Evolutionary conservation across 1,140 invertebrate genomes (phyloP).

Genomic region (Drosophila pseudoananassae): DNA sequence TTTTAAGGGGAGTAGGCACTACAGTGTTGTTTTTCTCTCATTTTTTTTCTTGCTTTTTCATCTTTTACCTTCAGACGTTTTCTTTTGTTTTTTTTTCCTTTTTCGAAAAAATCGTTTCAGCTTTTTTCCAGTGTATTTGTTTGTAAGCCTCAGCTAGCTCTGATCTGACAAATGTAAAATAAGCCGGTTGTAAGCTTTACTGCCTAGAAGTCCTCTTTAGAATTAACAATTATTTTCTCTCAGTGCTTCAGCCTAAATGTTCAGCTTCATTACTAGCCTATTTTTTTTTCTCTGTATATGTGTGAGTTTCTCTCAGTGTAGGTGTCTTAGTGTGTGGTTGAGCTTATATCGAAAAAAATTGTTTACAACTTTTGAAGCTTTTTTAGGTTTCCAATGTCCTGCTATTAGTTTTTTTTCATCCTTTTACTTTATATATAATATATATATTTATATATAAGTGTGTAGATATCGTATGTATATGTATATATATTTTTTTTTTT

Average conservation of each 20-base stretch:
- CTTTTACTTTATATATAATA: slow-evolving; percentile 28
- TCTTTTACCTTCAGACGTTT: slow-evolving; percentile 38
- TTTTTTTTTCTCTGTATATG: slow-evolving; percentile 30
- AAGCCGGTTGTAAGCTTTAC: slow-evolving; percentile 58
- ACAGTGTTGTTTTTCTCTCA: slow-evolving; percentile 73
- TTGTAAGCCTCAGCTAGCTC: slow-evolving; percentile 1
- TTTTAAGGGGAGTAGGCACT: slow-evolving; percentile 77
- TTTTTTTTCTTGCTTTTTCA: slow-evolving; percentile 46
- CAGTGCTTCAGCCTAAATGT: slow-evolving; percentile 24
- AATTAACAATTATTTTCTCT: slow-evolving; percentile 53
- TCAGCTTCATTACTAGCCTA: neutral
- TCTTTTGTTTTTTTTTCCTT: slow-evolving; percentile 17
- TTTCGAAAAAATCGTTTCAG: slow-evolving; percentile 62
- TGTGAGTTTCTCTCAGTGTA: slow-evolving; percentile 35
- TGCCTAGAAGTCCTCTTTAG: slow-evolving; percentile 25
- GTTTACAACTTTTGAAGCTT: slow-evolving; percentile 54
- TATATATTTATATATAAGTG: slow-evolving; percentile 42
- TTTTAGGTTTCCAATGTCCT: slow-evolving; percentile 56
- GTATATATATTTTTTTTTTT: neutral
- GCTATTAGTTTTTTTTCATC: slow-evolving; percentile 38
- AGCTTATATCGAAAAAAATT: slow-evolving; percentile 60
- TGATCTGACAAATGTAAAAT: slow-evolving; percentile 48
- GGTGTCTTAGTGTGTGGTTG: slow-evolving; percentile 24
- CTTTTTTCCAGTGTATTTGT: slow-evolving; percentile 4
- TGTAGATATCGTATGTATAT: slow-evolving; percentile 41